Evolutionary conservation across 1,140 invertebrate genomes (phyloP), one percentile per base, ranked within the genome.

Genomic region (Orchestia grillus): DNA sequence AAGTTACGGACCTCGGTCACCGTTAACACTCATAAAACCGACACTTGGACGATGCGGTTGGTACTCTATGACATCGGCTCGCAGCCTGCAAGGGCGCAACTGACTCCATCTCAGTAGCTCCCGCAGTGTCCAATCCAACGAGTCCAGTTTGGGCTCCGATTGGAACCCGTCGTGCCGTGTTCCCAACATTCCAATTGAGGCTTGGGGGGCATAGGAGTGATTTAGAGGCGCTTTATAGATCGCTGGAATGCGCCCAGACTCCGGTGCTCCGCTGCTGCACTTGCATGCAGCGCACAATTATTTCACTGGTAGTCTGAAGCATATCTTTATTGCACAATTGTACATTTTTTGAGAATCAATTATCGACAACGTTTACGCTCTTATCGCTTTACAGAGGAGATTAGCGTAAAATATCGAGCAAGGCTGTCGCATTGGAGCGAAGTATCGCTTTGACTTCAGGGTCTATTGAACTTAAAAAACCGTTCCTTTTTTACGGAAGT

Each of bases 111-210:
- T 36, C 62, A 77, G 44, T 40, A 6, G 92, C 90, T 92, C 8
- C 23, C 42, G 43, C 42, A 8, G 87, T 40, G 87, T 11, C 90
- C 40, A 92, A 44, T 92, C 90, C 90, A 92, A 44, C 88, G 28
- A 77, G 62, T 77, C 41, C 41, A 91, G 44, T 44, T 94, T 47
- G 44, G 92, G 44, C 36, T 11, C 44, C 45, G 92, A 40, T 40
- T 44, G 44, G 43, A 94, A 45, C 92, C 92, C 41, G 92, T 94
- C 40, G 44, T n/a, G 44, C 44, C 92, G 44, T 8, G 41, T 94
- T n/a, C 8, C 41, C 92, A 94, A 47, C 92, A 94, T 94, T 94
- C 92, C 92, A 94, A 94, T 94, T 94, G 44, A 19, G 36, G 92
- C 43, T 44, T 44, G 41, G 62, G 62, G 62, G 62, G 62, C 62